phyloP scores from a whole-genome alignment of 2,797 vertebrate genomes.

The Enteromius viviparus region DNA sequence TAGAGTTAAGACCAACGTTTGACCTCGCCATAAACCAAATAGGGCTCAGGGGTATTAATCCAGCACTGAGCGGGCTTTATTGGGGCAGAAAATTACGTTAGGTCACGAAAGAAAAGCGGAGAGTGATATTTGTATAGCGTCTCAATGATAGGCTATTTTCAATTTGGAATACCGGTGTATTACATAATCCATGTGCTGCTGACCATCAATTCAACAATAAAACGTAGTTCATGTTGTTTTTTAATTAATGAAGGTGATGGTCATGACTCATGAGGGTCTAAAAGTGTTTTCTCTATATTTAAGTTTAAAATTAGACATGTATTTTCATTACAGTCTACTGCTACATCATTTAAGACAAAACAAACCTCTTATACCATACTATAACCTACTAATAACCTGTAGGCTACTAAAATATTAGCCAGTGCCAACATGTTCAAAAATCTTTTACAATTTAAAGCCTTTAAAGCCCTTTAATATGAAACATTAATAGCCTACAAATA shows the following conservation, averaged over 20 bases:
- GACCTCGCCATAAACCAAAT: conserved; percentile 51
- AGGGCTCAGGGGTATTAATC: conserved; percentile 42
- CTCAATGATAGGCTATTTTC: conserved; percentile 24
- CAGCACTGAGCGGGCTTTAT: conserved; percentile 27
- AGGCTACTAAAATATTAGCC: not conserved
- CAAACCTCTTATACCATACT: not conserved
- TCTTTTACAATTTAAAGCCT: not conserved
- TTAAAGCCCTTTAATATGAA: not conserved
- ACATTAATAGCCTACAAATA: not conserved
- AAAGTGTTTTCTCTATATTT: not conserved
- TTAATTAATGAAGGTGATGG: not conserved
- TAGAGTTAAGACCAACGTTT: conserved; percentile 51
- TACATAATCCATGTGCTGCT: not conserved
- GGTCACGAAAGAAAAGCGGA: conserved; percentile 9
- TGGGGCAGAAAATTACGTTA: conserved; percentile 36
- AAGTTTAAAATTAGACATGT: not conserved
- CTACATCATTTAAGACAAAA: not conserved
- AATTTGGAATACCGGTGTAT: conserved; percentile 1
- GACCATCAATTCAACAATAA: not conserved
- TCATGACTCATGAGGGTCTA: not conserved
- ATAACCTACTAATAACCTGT: not conserved
- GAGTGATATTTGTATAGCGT: conserved; percentile 21
- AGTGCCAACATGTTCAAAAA: not conserved
- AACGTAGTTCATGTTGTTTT: not conserved
- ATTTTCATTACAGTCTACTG: not conserved